Conservation (phyloP, 2,888 invertebrate genomes). For the Mallateleia sp. region DNA sequence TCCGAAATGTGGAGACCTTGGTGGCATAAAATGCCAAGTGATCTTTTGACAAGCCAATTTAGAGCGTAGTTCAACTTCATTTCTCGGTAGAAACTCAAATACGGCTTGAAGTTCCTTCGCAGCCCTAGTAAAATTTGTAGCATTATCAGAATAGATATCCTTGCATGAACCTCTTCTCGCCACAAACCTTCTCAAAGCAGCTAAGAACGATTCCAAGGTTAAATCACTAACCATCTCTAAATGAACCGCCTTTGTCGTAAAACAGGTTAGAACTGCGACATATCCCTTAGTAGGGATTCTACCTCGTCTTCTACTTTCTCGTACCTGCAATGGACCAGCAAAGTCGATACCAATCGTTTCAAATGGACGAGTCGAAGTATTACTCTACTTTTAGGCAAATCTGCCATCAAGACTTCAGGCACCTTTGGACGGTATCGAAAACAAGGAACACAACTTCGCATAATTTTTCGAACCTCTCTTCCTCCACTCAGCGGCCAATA, state of each 20-base stretch:
- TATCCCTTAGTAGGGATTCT: constrained; percentile 72
- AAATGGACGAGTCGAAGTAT: constrained; percentile 36
- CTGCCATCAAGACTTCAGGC: constrained; percentile 43
- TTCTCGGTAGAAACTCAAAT: constrained; percentile 5
- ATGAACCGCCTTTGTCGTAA: constrained; percentile 73
- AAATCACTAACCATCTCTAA: constrained; percentile 69
- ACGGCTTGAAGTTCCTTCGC: constrained; percentile 40
- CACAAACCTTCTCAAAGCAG: constrained; percentile 57
- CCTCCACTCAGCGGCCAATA: background rate
- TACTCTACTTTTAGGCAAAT: constrained; percentile 30
- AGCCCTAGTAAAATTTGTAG: constrained; percentile 72
- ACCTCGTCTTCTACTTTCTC: constrained; percentile 54
- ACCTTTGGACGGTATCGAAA: constrained; percentile 42
- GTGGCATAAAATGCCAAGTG: no score
- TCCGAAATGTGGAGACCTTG: no score
- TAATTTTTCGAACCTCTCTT: background rate
- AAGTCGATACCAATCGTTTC: background rate
- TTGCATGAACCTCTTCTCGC: constrained; percentile 62
- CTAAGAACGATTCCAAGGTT: constrained; percentile 59
- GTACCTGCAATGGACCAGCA: constrained; percentile 75
- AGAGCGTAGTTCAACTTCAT: no score
- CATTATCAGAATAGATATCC: constrained; percentile 68
- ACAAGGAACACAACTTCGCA: constrained; percentile 46
- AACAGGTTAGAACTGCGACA: constrained; percentile 79
- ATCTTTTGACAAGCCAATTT: no score